Base-by-base conservation (phyloP, 2,113 vertebrate species). In the Scopus umbretta region DNA sequence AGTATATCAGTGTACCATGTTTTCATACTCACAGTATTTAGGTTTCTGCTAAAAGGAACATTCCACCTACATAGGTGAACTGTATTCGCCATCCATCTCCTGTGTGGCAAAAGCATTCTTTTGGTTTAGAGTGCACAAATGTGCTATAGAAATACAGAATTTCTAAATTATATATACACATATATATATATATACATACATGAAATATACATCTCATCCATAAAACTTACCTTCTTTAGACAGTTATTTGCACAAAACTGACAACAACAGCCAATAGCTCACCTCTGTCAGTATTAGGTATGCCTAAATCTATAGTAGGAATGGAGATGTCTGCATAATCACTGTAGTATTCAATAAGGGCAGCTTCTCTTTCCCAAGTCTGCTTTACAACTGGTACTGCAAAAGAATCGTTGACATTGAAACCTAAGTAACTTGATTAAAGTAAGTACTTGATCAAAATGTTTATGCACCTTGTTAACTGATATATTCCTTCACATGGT, bases 271-370 rank as follows among this genome's bases (percentile, higher is more conserved):
- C 17, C 27, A 89, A 45, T 34, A 83, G 95, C 98, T 98, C 89
- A 99, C 99, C 99, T 98, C 99, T 98, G 32, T 99, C 99, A 47
- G 99, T 99, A 81, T 99, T 99, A 47, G 99, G 99, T 42, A 99
- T 27, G 7, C 99, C 99, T 92, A 99, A 97, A 94, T 99, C 96
- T 88, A 99, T 86, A 40, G 99, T 99, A 36, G 99, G 99, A 96
- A 99, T 99, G 42, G 98, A 97, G 53, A 90, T 91, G 88, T 99
- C 99, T n/a, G 97, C 97, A 5, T 98, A 96, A 97, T 99, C 99
- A 79, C 99, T 99, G 97, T 99, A 99, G 96, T 99, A 99, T 92
- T 99, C 99, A 56, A 99, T 97, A 87, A 97, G 96, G 26, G 97
- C 96, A n/a, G 99, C 98, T 78, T 99, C 98, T 73, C 97, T 97